Base-by-base conservation (phyloP, 2,888 invertebrate species). In the Marronus borbonicus region DNA sequence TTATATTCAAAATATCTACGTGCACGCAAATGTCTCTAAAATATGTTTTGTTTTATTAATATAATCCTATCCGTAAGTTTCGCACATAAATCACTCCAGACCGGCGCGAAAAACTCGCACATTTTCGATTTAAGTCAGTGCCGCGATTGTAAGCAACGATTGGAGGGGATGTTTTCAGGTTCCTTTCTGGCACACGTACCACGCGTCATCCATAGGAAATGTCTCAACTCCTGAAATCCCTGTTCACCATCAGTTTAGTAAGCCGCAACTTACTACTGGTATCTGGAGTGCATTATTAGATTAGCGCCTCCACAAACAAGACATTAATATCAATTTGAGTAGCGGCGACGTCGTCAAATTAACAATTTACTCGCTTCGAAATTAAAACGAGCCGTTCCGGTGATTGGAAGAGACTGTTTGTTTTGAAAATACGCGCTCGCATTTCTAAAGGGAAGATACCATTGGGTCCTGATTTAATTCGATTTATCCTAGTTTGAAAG, bases 281-380 rank as follows among this genome's bases (percentile, higher is more conserved):
- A 84, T 58, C 70, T 44, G 50, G 65, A 52, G 52, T 17, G 82
- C 83, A 83, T 86, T 86, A 86, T 86, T 86, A 85, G 83, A 86
- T 86, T 86, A 86, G 79, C 83, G 81, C 80, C 81, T 82, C 80
- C 82, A 84, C 86, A 87, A 88, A 87, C 86, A 86, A 82, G 84
- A 72, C 87, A 87, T 87, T 87, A 87, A 87, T 87, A 85, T 86
- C 84, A 86, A 87, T 87, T 86, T 86, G 79, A 82, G 79, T 31
- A 50, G 69, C 36, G 72, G 62, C 72, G 65, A 69, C 62, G 81
- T 81, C 68, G 84, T 83, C 85, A 82, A 84, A 85, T 84, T 83
- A 82, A 80, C 81, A 82, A 81, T 81, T 81, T 79, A 80, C 78
- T 80, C 70, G 20, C 24, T 28, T 12, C 68, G 78, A 65, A 81